A percentile compares a stretch with the other conserved stretches of the same genome.
Evolutionary conservation across 2,797 vertebrate species (phyloP).

Genomic region (Eulemur mongoz): DNA sequence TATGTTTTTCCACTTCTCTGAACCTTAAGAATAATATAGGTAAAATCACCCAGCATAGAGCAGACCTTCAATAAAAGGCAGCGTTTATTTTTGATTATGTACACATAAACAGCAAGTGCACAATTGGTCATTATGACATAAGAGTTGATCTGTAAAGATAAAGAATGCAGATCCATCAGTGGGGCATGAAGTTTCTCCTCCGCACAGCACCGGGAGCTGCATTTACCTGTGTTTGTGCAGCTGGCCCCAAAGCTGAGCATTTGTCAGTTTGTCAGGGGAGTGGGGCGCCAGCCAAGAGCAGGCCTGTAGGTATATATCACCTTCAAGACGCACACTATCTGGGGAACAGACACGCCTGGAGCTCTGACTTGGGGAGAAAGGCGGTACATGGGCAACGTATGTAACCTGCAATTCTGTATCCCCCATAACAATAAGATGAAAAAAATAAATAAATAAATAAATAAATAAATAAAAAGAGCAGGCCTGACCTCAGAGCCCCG

Average conservation of each 20-base stretch:
- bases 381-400: too few species aligned
- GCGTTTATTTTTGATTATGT: not conserved
- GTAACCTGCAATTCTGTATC: too few species aligned
- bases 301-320: too few species aligned
- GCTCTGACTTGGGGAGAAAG: too few species aligned
- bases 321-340: too few species aligned
- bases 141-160: slow-evolving; percentile 44
- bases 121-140: not conserved
- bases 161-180: not conserved
- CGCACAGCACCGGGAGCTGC: not conserved
- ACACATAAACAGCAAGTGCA: not conserved
- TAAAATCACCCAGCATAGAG: not conserved
- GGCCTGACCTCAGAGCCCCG: not conserved
- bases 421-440: too few species aligned
- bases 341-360: too few species aligned
- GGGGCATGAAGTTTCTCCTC: not conserved
- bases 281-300: not conserved
- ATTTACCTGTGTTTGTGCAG: slow-evolving; percentile 34
- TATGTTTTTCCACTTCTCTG: not conserved
- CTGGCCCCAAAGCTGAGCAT: not conserved
- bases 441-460: too few species aligned
- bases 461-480: not conserved
- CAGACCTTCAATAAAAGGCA: not conserved
- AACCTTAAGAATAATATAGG: not conserved
- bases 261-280: not conserved